Conservation (phyloP, 2,113 vertebrate species). For the Nothobranchius furzeri region DNA sequence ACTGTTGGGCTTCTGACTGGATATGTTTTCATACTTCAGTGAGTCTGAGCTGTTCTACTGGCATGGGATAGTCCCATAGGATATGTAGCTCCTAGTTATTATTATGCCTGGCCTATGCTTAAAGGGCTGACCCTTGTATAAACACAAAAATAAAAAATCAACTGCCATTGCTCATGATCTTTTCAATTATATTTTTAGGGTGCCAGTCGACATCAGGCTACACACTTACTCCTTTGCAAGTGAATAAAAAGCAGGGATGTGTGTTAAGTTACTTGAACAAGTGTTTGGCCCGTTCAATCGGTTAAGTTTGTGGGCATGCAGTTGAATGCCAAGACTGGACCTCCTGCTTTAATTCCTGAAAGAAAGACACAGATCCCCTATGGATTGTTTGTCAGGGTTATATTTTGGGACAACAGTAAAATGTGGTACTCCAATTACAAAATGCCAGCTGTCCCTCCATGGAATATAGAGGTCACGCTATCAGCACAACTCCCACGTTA, state of each 20-base stretch:
- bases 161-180: neutral
- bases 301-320: neutral
- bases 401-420: neutral
- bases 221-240: neutral
- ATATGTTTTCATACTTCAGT: neutral
- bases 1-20: too few relatives aligned
- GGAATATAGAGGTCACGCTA: neutral
- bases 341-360: neutral
- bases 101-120: neutral
- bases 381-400: conserved; percentile 14
- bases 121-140: neutral
- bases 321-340: neutral
- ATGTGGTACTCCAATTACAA: conserved; percentile 4
- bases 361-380: conserved; percentile 4
- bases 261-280: neutral
- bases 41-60: neutral
- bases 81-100: neutral
- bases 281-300: neutral
- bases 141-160: neutral
- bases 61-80: neutral
- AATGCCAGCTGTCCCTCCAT: conserved; percentile 13
- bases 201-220: neutral
- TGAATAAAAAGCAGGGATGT: neutral
- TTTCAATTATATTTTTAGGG: neutral
- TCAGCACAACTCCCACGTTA: neutral